Evolutionary conservation across 2,888 invertebrate genomes (phyloP).

Genomic region (Phalangium opilio): DNA sequence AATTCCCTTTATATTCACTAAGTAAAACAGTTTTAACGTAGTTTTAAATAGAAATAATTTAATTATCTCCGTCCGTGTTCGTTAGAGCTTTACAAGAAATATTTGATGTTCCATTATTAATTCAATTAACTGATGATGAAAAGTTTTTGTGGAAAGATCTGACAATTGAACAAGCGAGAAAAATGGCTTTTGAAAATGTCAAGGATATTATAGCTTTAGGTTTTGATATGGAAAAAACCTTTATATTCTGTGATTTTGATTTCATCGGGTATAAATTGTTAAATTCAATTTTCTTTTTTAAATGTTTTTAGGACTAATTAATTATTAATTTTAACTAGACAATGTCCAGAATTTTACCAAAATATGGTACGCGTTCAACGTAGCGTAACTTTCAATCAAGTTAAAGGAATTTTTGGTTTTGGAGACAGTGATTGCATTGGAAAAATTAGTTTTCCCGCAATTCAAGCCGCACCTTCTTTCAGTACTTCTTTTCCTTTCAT

Average conservation of each 20-base stretch:
- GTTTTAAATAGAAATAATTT: no score
- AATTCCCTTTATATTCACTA: slow-evolving; percentile 90
- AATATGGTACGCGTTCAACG: slow-evolving; percentile 85
- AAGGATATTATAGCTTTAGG: slow-evolving; percentile 97
- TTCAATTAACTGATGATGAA: slow-evolving; percentile 97
- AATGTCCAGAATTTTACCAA: slow-evolving; percentile 76
- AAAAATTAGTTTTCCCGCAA: slow-evolving; percentile 90
- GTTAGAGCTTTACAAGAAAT: slow-evolving; percentile 92
- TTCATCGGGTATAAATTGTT: slow-evolving; percentile 65
- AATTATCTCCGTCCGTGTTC: no score
- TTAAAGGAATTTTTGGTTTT: slow-evolving; percentile 95
- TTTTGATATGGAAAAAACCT: slow-evolving; percentile 83
- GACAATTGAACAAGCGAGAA: slow-evolving; percentile 67
- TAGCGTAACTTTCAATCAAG: slow-evolving; percentile 92
- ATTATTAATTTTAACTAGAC: slow-evolving; percentile 39
- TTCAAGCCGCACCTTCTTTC: slow-evolving; percentile 88
- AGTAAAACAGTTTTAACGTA: no score
- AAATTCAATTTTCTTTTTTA: no score
- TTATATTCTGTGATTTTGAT: slow-evolving; percentile 87
- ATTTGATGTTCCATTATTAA: slow-evolving; percentile 85
- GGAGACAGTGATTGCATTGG: slow-evolving; percentile 89
- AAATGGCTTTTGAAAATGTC: slow-evolving; percentile 75
- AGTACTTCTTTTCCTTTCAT: slow-evolving; percentile 79
- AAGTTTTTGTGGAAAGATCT: slow-evolving; percentile 94
- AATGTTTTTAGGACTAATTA: background rate